Conservation (phyloP, 2,113 vertebrate species). For the Colossoma macropomum region DNA sequence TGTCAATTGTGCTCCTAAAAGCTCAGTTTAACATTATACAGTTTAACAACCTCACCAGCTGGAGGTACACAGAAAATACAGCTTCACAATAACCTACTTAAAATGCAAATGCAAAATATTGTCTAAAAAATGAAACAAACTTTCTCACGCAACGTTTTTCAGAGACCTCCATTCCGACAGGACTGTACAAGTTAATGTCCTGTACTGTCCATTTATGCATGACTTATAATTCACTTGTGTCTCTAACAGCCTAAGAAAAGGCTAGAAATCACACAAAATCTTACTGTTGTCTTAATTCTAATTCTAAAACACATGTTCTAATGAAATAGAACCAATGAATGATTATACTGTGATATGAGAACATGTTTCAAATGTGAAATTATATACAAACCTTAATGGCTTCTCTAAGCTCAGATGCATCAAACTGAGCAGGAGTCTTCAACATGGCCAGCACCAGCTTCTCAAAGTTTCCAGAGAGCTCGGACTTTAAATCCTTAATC, state of each 20-base stretch:
- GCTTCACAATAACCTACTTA: too few species aligned
- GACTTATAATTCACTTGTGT: too few species aligned
- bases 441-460: slow-evolving; percentile 89
- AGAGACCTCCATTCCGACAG: too few species aligned
- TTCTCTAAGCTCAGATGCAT: slow-evolving; percentile 86
- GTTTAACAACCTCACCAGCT: background rate
- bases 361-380: background rate
- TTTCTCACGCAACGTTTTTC: too few species aligned
- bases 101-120: too few species aligned
- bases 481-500: slow-evolving; percentile 95
- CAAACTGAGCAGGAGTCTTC: slow-evolving; percentile 85
- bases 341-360: background rate
- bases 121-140: too few species aligned
- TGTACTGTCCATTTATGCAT: too few species aligned
- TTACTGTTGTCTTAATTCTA: too few species aligned
- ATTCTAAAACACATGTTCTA: background rate
- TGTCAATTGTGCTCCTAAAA: background rate
- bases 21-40: background rate
- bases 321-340: background rate
- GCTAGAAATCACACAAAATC: too few species aligned
- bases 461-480: slow-evolving; percentile 96
- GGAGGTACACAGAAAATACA: too few species aligned
- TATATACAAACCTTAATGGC: slow-evolving; percentile 88
- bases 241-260: too few species aligned
- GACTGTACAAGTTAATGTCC: too few species aligned